Base-by-base conservation (phyloP, 2,888 invertebrate genomes). In the Agrotis ipsilon region DNA sequence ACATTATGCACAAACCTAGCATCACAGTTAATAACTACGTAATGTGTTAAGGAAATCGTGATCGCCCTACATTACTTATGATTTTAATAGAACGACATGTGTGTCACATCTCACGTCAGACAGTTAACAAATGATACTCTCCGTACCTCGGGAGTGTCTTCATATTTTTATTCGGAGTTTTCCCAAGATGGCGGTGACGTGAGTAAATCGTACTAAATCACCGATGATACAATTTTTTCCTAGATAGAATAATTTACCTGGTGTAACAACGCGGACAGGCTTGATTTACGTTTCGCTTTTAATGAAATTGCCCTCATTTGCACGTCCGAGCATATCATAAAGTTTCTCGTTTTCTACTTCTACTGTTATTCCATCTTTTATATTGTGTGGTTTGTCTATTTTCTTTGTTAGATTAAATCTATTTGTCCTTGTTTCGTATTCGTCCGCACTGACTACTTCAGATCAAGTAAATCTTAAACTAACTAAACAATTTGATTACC, bases 41-140 rank as follows among this genome's bases (percentile, higher is more conserved):
- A 80, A 83, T 75, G 75, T 43, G 46, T 70, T 73, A 64, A 78
- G 76, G 78, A 83, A 84, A 84, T 84, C 78, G 80, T 85, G 81
- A 79, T 78, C 75, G 78, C 54, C 70, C 74, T 61, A 74, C 77
- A 68, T 80, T 75, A 75, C 67, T 73, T 67, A 81, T 81, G 46
- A 77, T 78, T 78, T 72, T 81, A 72, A 77, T 79, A 81, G 64
- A 78, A 67, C 61, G 59, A 54, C 71, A 69, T 63, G 43, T 67
- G 59, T 72, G 54, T 72, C 70, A 74, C 65, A 67, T 75, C 64
- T 82, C 66, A 69, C 60, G 75, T 75, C 68, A 69, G 62, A 75
- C 80, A 62, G 80, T 81, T 82, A 72, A 80, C 80, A 82, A 80
- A 80, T 82, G 75, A 79, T 72, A 66, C 39, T 39, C 48, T 65